These are phyloP conservation scores for Cinara cedri DNA, from an alignment of 2,888 invertebrate species.

Conservation along the genomic window DNA sequence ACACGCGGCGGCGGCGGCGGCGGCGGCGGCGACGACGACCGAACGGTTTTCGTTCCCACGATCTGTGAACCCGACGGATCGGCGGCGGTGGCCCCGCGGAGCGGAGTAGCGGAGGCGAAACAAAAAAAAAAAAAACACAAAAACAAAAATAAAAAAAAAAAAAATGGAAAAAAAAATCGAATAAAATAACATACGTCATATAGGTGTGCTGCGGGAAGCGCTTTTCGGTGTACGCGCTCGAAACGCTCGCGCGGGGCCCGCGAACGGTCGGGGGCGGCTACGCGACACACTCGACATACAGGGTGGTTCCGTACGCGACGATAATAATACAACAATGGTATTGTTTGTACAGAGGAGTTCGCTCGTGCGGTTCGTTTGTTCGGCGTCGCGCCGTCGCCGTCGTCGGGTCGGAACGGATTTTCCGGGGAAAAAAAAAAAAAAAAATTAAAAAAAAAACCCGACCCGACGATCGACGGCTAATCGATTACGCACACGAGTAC, in stretches of 20 bases:
- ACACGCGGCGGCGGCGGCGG: conserved; percentile 23
- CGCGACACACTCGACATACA: not conserved
- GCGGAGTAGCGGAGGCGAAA: not conserved
- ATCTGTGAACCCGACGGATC: conserved; percentile 45
- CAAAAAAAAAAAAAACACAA: no score
- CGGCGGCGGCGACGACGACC: conserved; percentile 13
- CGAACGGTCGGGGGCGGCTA: not conserved
- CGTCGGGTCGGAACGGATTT: conserved; percentile 44
- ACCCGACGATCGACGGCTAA: conserved; percentile 28
- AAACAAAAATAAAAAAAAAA: no score
- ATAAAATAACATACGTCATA: no score
- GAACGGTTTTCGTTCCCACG: conserved; percentile 44
- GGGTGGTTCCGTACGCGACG: no score
- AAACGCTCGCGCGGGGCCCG: no score
- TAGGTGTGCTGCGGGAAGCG: no score
- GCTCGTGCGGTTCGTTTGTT: conserved; percentile 53
- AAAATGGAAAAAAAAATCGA: no score
- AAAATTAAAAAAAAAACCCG: not conserved
- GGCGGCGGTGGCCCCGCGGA: not conserved
- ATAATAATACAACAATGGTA: no score
- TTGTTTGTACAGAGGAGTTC: not conserved
- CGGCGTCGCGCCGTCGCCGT: no score
- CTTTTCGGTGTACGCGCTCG: not conserved
- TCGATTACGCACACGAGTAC: conserved; percentile 35
- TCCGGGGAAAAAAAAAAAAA: not conserved